These are phyloP conservation scores for Mesorhabditis sp. DNA, from an alignment of 2,888 invertebrate genomes.

Conservation along the genomic window DNA sequence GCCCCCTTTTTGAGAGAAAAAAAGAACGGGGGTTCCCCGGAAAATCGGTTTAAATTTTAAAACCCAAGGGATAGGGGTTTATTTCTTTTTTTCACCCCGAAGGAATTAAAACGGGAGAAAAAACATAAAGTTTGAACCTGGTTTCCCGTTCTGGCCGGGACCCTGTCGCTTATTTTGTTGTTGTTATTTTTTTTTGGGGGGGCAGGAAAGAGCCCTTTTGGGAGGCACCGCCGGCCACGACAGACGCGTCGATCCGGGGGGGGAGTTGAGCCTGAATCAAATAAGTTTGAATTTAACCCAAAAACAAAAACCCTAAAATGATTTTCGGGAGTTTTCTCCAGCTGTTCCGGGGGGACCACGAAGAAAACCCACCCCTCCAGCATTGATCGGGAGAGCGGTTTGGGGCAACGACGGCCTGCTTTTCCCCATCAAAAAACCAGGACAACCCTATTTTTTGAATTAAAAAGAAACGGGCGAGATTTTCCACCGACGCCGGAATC, in stretches of 20 bases:
- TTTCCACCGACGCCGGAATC: conserved; percentile 1
- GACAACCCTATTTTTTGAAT: neutral
- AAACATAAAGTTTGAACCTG: neutral
- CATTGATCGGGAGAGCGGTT: conserved; percentile 28
- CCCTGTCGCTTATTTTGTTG: neutral
- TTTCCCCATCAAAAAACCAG: conserved; percentile 21
- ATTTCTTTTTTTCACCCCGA: too few species aligned
- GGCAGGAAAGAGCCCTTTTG: too few species aligned
- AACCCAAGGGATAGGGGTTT: neutral
- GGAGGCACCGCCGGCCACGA: conserved; percentile 15
- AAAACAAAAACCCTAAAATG: conserved; percentile 10
- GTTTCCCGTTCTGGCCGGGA: neutral
- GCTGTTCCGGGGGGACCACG: conserved; percentile 49
- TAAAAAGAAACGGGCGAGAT: conserved; percentile 1
- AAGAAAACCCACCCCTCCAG: conserved; percentile 45
- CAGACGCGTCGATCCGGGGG: conserved; percentile 35
- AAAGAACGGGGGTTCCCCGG: neutral
- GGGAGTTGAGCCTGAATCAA: conserved; percentile 24
- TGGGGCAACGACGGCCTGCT: conserved; percentile 17
- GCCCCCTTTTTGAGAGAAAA: neutral
- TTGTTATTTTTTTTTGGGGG: neutral
- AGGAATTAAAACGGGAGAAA: neutral
- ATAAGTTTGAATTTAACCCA: neutral
- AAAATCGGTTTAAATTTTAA: neutral
- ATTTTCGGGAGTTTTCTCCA: conserved; percentile 45